Evolutionary conservation across 2,888 invertebrate genomes (phyloP), one percentile per base, ranked within the genome.

Genomic region (Tiliacea aurago): DNA sequence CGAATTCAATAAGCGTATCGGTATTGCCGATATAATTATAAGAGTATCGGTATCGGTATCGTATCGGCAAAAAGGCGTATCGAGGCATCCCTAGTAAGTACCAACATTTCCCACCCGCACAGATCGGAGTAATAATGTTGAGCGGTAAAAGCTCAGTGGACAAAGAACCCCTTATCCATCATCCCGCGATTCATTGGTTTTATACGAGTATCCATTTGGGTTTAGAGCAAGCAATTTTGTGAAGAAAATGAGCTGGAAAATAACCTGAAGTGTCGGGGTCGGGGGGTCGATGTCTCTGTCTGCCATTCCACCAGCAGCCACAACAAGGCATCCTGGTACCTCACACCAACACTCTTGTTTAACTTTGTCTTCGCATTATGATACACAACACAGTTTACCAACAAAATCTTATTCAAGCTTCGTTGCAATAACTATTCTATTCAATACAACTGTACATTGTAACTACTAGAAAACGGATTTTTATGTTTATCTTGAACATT

Each of bases 241-340:
- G 41, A 72, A 70, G 72, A 81, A 82, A 83, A 85, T 82, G 73
- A 83, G 47, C 68, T 80, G 69, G 69, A 82, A 84, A 84, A 87
- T 90, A 92, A 96, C 96, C 96, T 95, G 92, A 76, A 73, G 86
- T 89, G 76, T 90, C 89, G 71, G 92, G 82, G 68, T 96, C 94
- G 78, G 96, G 95, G 64, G 95, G 96, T 84, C 96, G 94, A 86
- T 96, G 96, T 86, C 96, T 91, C 90, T 95, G 96, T 87, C 95
- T 93, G 86, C 96, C 95, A 72, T 93, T 95, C 95, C 96, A 96
- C 96, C 96, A 96, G 88, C 96, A 96, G 15, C 96, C 96, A 90
- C 96, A 96, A 87, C 96, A 96, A 81, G 96, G 94, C 96, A 96
- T 96, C 45, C 82, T 87, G 84, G 75, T 82, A 53, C 79, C 77